These are phyloP conservation scores for Catocala sponsa DNA, from an alignment of 2,888 invertebrate genomes.

Conservation along the genomic window DNA sequence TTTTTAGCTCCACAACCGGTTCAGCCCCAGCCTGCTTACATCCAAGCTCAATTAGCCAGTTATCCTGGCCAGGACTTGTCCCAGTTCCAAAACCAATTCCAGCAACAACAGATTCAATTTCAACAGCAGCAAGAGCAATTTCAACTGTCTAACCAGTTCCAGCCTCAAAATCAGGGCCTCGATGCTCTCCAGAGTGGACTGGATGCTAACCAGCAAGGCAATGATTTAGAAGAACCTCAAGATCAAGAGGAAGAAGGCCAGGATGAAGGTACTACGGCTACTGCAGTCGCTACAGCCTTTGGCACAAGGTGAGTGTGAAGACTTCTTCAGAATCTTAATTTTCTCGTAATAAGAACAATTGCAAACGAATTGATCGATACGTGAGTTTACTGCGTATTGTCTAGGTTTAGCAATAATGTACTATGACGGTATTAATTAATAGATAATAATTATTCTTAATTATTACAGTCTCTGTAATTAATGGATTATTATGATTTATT, in stretches of 20 bases:
- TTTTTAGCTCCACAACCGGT: conserved; percentile 35
- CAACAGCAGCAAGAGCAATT: conserved; percentile 45
- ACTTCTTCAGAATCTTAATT: conserved; percentile 56
- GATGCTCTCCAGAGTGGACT: conserved; percentile 75
- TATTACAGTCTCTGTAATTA: too few relatives aligned
- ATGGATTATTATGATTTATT: too few relatives aligned
- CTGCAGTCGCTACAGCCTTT: conserved; percentile 81
- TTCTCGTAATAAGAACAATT: conserved; percentile 19
- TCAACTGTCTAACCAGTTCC: conserved; percentile 43
- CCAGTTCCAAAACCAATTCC: conserved; percentile 27
- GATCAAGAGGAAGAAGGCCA: conserved; percentile 60
- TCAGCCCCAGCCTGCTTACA: conserved; percentile 40
- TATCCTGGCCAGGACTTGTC: conserved; percentile 55
- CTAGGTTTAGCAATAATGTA: background rate
- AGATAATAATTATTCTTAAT: too few relatives aligned
- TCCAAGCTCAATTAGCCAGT: conserved; percentile 55
- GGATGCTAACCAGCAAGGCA: conserved; percentile 75
- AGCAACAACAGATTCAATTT: conserved; percentile 38
- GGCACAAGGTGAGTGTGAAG: conserved; percentile 76
- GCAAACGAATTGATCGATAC: conserved; percentile 28
- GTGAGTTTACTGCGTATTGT: conserved; percentile 13
- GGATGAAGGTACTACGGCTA: conserved; percentile 65
- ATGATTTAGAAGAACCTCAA: conserved; percentile 69
- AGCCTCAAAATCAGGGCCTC: conserved; percentile 55
- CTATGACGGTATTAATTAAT: background rate